Percentiles rank a stretch among this genome's conserved stretches.
These are phyloP conservation scores for Oostethus manadensis DNA, from an alignment of 2,113 vertebrate species.

Conservation along the genomic window DNA sequence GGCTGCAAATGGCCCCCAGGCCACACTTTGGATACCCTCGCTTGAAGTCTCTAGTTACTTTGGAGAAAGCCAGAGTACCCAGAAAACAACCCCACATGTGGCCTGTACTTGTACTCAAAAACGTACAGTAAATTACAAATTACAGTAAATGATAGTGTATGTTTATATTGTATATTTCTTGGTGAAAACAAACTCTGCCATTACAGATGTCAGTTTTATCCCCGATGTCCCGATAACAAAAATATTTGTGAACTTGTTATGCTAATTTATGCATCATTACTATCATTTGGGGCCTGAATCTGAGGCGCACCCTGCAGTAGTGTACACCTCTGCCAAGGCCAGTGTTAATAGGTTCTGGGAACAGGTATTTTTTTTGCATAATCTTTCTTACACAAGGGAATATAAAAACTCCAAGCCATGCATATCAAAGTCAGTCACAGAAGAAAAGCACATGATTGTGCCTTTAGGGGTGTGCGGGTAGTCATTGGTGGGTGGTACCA, in stretches of 20 bases:
- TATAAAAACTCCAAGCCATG: not conserved
- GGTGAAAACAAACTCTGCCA: too few species aligned
- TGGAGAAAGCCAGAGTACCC: too few species aligned
- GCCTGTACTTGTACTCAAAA: too few species aligned
- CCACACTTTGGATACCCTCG: too few species aligned
- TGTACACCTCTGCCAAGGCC: slow-evolving; percentile 8
- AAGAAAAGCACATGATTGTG: not conserved
- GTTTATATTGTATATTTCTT: too few species aligned
- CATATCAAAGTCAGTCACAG: not conserved
- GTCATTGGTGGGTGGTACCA: not conserved
- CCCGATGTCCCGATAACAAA: slow-evolving; percentile 2
- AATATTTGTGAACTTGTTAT: not conserved
- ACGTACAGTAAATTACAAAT: too few species aligned
- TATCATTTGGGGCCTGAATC: slow-evolving; percentile 7
- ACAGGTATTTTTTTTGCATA: slow-evolving; percentile 6
- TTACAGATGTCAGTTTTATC: not conserved
- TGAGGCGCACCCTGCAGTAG: slow-evolving; percentile 2
- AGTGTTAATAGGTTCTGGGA: slow-evolving; percentile 6
- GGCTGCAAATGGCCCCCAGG: too few species aligned
- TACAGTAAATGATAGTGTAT: too few species aligned
- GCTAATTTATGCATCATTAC: slow-evolving; percentile 9
- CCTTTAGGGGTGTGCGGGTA: not conserved
- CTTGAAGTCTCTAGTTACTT: too few species aligned
- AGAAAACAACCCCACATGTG: too few species aligned
- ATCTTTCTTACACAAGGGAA: not conserved